phyloP scores from a whole-genome alignment of 2,797 vertebrate species.

The Peromyscus melanophrys region DNA sequence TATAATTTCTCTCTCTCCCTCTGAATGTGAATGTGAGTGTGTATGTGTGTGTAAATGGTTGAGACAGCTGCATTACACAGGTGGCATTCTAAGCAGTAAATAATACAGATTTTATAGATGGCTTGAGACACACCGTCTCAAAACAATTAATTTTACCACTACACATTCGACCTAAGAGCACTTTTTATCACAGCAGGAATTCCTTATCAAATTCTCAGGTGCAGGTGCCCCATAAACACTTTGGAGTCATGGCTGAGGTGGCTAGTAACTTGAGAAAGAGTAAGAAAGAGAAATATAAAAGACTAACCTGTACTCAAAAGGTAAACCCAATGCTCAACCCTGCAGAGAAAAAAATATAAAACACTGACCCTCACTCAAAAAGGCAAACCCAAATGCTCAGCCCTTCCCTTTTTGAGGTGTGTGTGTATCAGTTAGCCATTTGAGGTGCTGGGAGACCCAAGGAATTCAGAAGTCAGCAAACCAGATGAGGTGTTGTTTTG shows the following conservation, averaged over 20 bases:
- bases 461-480: neutral
- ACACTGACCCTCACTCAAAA: neutral
- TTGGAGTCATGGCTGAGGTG: constrained; percentile 52
- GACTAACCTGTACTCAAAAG: neutral
- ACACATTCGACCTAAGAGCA: constrained; percentile 84
- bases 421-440: no score
- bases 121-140: constrained; percentile 84
- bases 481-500: neutral
- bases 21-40: neutral
- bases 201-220: constrained; percentile 86
- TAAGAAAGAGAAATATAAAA: constrained; percentile 40
- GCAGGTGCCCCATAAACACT: constrained; percentile 80
- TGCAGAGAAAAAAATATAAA: constrained; percentile 51
- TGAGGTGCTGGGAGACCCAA: neutral
- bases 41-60: constrained; percentile 68
- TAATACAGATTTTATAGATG: constrained; percentile 85
- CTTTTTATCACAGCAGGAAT: constrained; percentile 87
- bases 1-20: constrained; percentile 67
- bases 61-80: constrained; percentile 87
- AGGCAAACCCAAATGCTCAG: neutral
- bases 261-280: constrained; percentile 1
- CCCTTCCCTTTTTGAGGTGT: neutral
- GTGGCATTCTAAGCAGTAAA: constrained; percentile 84
- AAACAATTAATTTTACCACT: constrained; percentile 88
- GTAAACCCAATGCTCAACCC: neutral